These are phyloP conservation scores for Drosophila bifasciata DNA, from an alignment of 1,140 invertebrate genomes.

Conservation along the genomic window DNA sequence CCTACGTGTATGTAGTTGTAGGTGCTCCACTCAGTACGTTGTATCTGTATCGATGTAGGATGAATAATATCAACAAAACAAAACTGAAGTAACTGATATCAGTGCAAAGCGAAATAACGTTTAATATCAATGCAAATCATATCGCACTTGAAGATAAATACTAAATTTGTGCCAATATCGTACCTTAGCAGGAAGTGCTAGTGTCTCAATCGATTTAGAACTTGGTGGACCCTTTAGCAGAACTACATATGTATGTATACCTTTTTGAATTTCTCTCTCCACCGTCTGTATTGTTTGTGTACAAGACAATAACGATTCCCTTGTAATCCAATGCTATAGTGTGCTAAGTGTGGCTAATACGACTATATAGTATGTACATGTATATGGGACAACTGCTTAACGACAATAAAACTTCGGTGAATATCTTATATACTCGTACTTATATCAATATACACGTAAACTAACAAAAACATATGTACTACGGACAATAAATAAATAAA, in stretches of 20 bases:
- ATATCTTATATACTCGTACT: slow-evolving; percentile 24
- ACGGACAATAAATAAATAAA: slow-evolving; percentile 65
- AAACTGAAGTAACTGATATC: slow-evolving; percentile 70
- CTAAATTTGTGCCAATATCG: slow-evolving; percentile 66
- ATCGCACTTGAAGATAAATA: slow-evolving; percentile 43
- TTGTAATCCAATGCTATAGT: slow-evolving; percentile 6
- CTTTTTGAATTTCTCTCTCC: slow-evolving; percentile 12
- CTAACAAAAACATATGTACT: slow-evolving; percentile 41
- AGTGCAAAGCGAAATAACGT: slow-evolving; percentile 64
- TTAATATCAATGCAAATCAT: slow-evolving; percentile 67
- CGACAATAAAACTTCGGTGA: slow-evolving; percentile 70
- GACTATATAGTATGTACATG: slow-evolving; percentile 4
- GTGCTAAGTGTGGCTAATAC: slow-evolving; percentile 20
- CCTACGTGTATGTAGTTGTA: slow-evolving; percentile 29
- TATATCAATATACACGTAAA: slow-evolving; percentile 39
- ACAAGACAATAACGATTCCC: slow-evolving; percentile 39
- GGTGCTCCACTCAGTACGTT: slow-evolving; percentile 44
- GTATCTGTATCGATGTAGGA: slow-evolving; percentile 45
- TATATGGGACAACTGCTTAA: slow-evolving; percentile 62
- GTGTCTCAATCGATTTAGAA: neutral
- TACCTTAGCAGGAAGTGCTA: slow-evolving; percentile 49
- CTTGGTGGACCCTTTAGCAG: neutral
- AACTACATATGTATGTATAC: too few species aligned
- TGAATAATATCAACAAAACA: slow-evolving; percentile 48
- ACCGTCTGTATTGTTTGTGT: slow-evolving; percentile 27